Evolutionary conservation across 1,140 invertebrate genomes (phyloP).

Genomic region (Dendrolimus punctatus): DNA sequence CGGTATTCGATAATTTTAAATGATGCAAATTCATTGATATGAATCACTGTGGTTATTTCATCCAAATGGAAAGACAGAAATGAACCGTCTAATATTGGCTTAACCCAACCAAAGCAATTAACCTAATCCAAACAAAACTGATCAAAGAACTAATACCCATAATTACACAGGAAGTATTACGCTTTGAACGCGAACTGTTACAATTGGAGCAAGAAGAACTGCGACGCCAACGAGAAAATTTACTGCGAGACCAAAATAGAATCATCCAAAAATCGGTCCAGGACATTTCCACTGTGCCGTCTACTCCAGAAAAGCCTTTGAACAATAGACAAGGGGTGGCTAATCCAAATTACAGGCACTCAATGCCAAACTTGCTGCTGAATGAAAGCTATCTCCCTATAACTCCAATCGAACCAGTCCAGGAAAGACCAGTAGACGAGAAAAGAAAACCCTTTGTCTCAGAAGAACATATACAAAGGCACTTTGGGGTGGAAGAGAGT

Average conservation of each 20-base stretch:
- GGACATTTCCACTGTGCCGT: conserved; percentile 66
- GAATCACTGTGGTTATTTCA: too few species aligned
- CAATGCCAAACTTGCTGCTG: conserved; percentile 77
- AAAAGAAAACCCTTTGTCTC: conserved; percentile 61
- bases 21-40: too few species aligned
- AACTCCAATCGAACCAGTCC: conserved; percentile 14
- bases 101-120: conserved; percentile 1
- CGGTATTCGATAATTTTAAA: too few species aligned
- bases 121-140: too few species aligned
- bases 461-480: conserved; percentile 59
- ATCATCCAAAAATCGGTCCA: conserved; percentile 77
- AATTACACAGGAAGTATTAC: conserved; percentile 76
- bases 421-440: conserved; percentile 36
- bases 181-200: conserved; percentile 82
- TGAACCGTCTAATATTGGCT: too few species aligned
- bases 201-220: conserved; percentile 84
- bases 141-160: conserved; percentile 13
- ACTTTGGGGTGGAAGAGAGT: conserved; percentile 60
- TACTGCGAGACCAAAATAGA: conserved; percentile 75
- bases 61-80: too few species aligned
- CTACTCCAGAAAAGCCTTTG: conserved; percentile 37
- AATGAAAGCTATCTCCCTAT: conserved; percentile 61
- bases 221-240: conserved; percentile 80
- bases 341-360: conserved; percentile 74
- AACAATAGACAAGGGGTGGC: conserved; percentile 24